phyloP scores from a whole-genome alignment of 2,113 vertebrate species.

The Corynorhinus townsendii region DNA sequence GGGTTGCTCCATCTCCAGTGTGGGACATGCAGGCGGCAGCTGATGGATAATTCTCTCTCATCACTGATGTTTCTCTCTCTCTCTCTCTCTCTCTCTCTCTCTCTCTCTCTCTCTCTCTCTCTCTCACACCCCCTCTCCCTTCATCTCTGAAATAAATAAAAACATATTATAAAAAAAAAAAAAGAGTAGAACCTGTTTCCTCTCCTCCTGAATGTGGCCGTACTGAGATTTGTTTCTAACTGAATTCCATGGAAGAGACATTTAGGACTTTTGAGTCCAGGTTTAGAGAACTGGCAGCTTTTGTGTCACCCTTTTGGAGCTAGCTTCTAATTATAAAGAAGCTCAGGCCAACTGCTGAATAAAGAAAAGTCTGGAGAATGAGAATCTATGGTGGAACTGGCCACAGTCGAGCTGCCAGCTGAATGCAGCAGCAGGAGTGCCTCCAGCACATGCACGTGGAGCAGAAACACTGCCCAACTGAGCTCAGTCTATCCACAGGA shows the following conservation, averaged over 20 bases:
- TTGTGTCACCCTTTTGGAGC: neutral
- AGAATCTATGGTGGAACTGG: rapidly evolving
- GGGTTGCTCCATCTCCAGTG: too few species aligned
- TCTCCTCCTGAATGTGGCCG: neutral
- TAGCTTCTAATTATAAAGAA: neutral
- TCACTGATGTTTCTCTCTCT: neutral
- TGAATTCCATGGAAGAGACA: neutral
- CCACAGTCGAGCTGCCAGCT: neutral
- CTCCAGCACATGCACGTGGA: neutral
- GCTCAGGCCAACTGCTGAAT: neutral
- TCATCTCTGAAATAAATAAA: too few species aligned
- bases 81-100: too few species aligned
- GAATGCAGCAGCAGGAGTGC: neutral
- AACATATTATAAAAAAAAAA: too few species aligned
- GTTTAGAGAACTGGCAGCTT: neutral
- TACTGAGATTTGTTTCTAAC: neutral
- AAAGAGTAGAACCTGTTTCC: neutral
- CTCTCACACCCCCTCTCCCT: neutral
- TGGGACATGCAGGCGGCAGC: too few species aligned
- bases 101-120: too few species aligned
- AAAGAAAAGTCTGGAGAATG: neutral
- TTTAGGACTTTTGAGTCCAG: neutral
- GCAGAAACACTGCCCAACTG: neutral
- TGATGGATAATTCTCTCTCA: too few species aligned
- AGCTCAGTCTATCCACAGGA: neutral